Evolutionary conservation across 2,797 vertebrate species (phyloP).

Genomic region (Cyclura pinguis): DNA sequence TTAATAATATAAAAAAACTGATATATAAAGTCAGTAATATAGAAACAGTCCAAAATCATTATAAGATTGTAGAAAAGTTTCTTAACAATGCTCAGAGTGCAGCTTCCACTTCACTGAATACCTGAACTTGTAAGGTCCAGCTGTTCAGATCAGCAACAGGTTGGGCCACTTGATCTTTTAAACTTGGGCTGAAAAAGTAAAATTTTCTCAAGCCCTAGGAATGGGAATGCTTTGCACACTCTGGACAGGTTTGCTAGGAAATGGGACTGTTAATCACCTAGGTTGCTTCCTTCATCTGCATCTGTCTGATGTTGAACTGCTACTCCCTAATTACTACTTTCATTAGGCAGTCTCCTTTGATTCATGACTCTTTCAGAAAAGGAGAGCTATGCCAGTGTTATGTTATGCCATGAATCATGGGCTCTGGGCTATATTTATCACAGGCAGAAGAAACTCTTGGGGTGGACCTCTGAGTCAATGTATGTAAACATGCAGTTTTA

Average conservation of each 20-base stretch:
- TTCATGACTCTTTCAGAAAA: slow-evolving; percentile 56
- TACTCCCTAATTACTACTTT: slow-evolving; percentile 43
- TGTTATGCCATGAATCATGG: slow-evolving; percentile 45
- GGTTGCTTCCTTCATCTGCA: slow-evolving; percentile 31
- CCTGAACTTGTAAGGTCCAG: neutral
- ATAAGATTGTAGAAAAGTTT: no score
- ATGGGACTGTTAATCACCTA: neutral
- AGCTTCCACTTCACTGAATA: no score
- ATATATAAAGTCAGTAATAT: no score
- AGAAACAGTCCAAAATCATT: no score
- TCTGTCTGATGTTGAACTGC: slow-evolving; percentile 31
- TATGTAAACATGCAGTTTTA: slow-evolving; percentile 41
- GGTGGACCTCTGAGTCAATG: slow-evolving; percentile 30
- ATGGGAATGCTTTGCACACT: accelerated
- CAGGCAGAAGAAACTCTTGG: slow-evolving; percentile 45
- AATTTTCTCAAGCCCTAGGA: accelerated
- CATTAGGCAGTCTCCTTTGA: slow-evolving; percentile 48
- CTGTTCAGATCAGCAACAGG: neutral
- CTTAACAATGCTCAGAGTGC: no score
- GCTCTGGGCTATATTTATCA: slow-evolving; percentile 55
- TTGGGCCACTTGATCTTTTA: neutral
- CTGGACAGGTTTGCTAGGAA: neutral
- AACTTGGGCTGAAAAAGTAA: neutral
- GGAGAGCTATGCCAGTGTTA: slow-evolving; percentile 18
- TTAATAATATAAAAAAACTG: no score